A percentile compares a stretch with the other conserved stretches of the same genome.
These are phyloP conservation scores for Myocastor coypus DNA, from an alignment of 2,113 vertebrate genomes.

Conservation along the genomic window DNA sequence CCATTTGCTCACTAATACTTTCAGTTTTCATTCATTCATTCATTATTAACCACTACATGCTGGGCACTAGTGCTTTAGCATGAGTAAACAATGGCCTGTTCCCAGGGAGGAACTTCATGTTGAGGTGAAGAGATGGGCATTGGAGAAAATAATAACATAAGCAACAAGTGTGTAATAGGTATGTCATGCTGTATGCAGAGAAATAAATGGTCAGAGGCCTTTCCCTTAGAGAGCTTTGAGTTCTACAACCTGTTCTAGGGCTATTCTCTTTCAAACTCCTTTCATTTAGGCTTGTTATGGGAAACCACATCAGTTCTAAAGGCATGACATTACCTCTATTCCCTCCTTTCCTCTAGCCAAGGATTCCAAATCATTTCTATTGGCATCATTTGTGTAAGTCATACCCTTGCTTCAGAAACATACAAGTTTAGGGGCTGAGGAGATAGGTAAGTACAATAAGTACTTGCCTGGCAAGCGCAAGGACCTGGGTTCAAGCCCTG, in stretches of 20 bases:
- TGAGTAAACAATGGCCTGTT: conserved; percentile 2
- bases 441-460: no score
- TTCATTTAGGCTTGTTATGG: not conserved
- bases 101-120: not conserved
- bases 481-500: no score
- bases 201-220: conserved; percentile 47
- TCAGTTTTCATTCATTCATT: conserved; percentile 51
- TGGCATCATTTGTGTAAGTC: conserved; percentile 13
- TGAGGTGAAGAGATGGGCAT: not conserved
- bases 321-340: not conserved
- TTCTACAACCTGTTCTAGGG: not conserved
- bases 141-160: not conserved
- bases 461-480: no score
- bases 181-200: not conserved
- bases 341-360: not conserved
- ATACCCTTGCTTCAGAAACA: conserved; percentile 28
- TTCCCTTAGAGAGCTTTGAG: conserved; percentile 34
- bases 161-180: not conserved
- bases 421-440: no score
- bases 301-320: not conserved
- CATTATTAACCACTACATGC: not conserved
- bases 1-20: not conserved
- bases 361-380: conserved; percentile 30
- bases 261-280: conserved; percentile 32
- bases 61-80: not conserved